These are phyloP conservation scores for Morelia viridis DNA, from an alignment of 2,797 vertebrate genomes.

Conservation along the genomic window DNA sequence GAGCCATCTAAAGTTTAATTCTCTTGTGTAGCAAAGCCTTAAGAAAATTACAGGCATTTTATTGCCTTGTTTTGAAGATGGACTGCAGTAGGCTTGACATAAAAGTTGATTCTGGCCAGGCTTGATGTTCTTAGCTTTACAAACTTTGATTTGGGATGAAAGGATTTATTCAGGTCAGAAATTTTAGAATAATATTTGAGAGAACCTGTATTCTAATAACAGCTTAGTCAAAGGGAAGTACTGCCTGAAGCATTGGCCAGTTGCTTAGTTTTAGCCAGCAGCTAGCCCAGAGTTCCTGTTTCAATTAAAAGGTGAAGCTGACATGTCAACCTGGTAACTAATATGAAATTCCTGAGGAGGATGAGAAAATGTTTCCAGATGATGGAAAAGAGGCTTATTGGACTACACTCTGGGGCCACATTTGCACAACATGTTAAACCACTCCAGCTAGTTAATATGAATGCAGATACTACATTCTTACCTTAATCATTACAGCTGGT, in stretches of 20 bases:
- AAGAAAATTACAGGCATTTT: constrained; percentile 44
- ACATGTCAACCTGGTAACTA: neutral
- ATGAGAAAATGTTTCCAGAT: neutral
- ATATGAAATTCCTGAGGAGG: constrained; percentile 17
- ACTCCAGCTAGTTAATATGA: neutral
- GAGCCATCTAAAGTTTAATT: constrained; percentile 28
- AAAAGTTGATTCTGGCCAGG: constrained; percentile 30
- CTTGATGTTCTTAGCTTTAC: constrained; percentile 31
- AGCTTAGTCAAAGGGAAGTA: constrained; percentile 53
- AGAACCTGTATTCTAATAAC: constrained; percentile 52
- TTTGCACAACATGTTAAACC: neutral
- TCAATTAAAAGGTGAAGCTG: neutral
- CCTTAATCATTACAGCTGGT: neutral
- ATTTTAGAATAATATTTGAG: constrained; percentile 57
- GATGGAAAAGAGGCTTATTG: rapidly evolving
- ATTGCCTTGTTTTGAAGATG: constrained; percentile 51
- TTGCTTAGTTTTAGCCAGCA: neutral
- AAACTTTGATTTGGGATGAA: constrained; percentile 55
- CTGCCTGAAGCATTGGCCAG: constrained; percentile 19
- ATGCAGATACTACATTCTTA: neutral
- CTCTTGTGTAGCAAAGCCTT: constrained; percentile 42
- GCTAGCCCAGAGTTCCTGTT: neutral
- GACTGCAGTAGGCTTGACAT: constrained; percentile 39
- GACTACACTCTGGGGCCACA: neutral
- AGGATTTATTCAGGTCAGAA: constrained; percentile 42